A percentile compares a stretch with the other conserved stretches of the same genome.
Evolutionary conservation across 2,888 invertebrate genomes (phyloP).

Genomic region (Temnothorax unifasciatus): DNA sequence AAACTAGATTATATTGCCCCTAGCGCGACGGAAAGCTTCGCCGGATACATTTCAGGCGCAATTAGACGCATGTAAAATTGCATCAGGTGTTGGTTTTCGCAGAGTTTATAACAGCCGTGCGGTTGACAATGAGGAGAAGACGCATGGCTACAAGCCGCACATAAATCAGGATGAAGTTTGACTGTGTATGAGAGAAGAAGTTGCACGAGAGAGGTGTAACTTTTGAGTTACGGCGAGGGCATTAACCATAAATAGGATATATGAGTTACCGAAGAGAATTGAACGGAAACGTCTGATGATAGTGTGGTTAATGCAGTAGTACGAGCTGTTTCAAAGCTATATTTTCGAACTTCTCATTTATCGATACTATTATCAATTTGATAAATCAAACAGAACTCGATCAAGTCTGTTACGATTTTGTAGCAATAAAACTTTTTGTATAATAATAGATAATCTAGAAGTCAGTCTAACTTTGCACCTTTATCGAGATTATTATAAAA

Average conservation of each 20-base stretch:
- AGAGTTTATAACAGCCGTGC: conserved; percentile 16
- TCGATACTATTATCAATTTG: neutral
- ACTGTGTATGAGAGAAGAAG: conserved; percentile 58
- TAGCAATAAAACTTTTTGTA: neutral
- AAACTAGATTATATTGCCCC: neutral
- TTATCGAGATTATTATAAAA: neutral
- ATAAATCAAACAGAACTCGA: neutral
- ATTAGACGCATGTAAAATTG: conserved; percentile 16
- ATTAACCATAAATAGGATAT: conserved; percentile 61
- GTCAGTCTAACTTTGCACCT: neutral
- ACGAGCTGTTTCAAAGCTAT: neutral
- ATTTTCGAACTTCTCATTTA: conserved; percentile 6
- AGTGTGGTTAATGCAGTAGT: neutral
- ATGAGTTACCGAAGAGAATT: conserved; percentile 44
- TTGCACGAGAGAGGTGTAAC: conserved; percentile 52
- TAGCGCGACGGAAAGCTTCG: neutral
- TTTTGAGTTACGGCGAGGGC: conserved; percentile 59
- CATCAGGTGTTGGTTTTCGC: conserved; percentile 19
- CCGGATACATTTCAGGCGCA: neutral
- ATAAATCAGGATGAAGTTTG: conserved; percentile 65
- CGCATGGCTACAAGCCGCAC: conserved; percentile 38
- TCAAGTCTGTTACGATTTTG: neutral
- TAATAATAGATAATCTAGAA: neutral
- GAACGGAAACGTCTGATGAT: conserved; percentile 33
- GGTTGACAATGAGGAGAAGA: conserved; percentile 41